Base-by-base conservation (phyloP, 2,888 invertebrate genomes). In the Cosmia trapezina region DNA sequence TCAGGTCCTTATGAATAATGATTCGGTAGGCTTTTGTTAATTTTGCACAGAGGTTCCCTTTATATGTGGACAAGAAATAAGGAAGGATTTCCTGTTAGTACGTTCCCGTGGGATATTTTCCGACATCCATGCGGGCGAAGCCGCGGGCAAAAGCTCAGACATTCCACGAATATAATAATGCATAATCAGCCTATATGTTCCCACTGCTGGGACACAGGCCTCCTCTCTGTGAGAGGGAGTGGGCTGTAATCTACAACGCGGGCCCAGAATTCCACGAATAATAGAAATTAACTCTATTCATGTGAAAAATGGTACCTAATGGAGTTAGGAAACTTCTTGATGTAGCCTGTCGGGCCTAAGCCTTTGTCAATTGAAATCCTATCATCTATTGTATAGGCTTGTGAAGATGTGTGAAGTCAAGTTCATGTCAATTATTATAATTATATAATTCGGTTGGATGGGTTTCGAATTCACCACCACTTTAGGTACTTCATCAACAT, bases 231-330 rank as follows among this genome's bases (percentile, higher is more conserved):
- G 28, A 28, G 28, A 28, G 28, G 28, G 1, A 28, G n/a, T n/a
- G n/a, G n/a, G n/a, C 28, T 28, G 28, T 28, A 28, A 28, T 28
- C 28, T 28, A 28, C 28, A 28, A 28, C 28, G 28, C 28, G 28
- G 28, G 28, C 28, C 28, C 28, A 3, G 28, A 3, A 45, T 64
- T 64, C 33, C 17, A 49, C 47, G 22, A 47, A 41, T 49, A 14
- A 63, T 59, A 69, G 28, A 47, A 69, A 62, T 41, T n/a, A 69
- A 28, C 12, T 62, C 69, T 61, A 63, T 76, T 57, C 45, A 77
- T 7, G 51, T 68, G 33, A 22, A 51, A 47, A 68, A 77, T 54
- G 51, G 51, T 33, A 22, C 6, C 11, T 76, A 68, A 68, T 59
- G 45, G 62, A 51, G 3, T 1, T 6, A 12, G 12, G 4, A 12